phyloP scores from a whole-genome alignment of 2,888 invertebrate species.

The Colletes collaris region DNA sequence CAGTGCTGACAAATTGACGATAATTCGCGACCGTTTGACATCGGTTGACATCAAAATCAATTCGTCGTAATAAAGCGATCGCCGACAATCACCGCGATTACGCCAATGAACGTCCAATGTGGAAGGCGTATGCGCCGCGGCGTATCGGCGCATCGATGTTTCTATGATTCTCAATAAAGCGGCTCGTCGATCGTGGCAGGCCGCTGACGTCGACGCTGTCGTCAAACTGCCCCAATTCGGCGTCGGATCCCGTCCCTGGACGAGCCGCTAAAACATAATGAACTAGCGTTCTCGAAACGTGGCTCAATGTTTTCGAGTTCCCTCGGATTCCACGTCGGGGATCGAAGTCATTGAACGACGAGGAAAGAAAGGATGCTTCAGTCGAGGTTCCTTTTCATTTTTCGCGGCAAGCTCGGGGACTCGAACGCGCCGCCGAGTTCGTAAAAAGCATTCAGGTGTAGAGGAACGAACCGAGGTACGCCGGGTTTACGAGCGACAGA shows the following conservation, averaged over 20 bases:
- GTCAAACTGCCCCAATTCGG: neutral
- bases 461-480: too few relatives aligned
- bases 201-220: slow-evolving; percentile 5
- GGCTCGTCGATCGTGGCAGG: slow-evolving; percentile 17
- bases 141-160: slow-evolving; percentile 49
- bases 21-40: slow-evolving; percentile 81
- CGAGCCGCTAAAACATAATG: too few relatives aligned
- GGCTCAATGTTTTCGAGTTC: too few relatives aligned
- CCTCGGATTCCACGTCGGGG: too few relatives aligned
- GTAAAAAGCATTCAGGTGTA: too few relatives aligned
- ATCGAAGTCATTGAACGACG: too few relatives aligned
- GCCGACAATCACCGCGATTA: slow-evolving; percentile 80
- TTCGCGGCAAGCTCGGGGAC: too few relatives aligned
- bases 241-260: neutral
- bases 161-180: slow-evolving; percentile 60
- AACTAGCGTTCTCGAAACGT: too few relatives aligned
- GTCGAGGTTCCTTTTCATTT: too few relatives aligned
- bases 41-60: slow-evolving; percentile 82
- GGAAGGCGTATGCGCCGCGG: slow-evolving; percentile 62
- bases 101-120: slow-evolving; percentile 79
- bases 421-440: too few relatives aligned
- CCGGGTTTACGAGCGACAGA: too few relatives aligned
- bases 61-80: slow-evolving; percentile 81
- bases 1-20: slow-evolving; percentile 77
- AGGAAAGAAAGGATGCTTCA: too few relatives aligned